Evolutionary conservation across 2,888 invertebrate genomes (phyloP), one percentile per base, ranked within the genome.

Genomic region (Drosophila meridiana): DNA sequence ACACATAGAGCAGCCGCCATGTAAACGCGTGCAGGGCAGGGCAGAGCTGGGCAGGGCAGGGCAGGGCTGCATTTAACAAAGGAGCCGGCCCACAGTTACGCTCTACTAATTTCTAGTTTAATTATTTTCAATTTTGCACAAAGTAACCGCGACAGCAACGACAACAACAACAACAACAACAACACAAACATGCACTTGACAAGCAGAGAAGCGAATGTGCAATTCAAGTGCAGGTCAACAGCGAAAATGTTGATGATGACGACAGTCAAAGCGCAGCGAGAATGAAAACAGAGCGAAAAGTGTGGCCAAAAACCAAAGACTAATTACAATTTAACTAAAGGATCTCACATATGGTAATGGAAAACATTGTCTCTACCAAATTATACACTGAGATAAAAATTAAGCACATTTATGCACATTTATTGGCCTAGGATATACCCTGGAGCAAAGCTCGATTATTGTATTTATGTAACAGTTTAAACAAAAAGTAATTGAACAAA

Each of bases 91-190:
- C 60, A 53, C 59, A 63, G 89, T 83, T 85, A 89, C 87, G 87
- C 87, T 87, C 87, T 87, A 89, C 78, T 87, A 87, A 87, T 89
- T 87, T 80, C 73, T 76, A 76, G 87, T 86, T 88, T 88, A 88
- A 85, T 85, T 85, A 85, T 88, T 85, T 87, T 76, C 71, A 78
- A 85, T 85, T 85, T 85, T 73, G 68, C 77, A 78, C 87, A 87
- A 87, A 87, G 87, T 89, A 84, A 83, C 79, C 81, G 74, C 81
- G 76, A 76, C 73, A 67, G 62, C 71, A 75, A 55, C 20, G 20
- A 20, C 20, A 1, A 20, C 60, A 63, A 70, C 68, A 60, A 58
- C 80, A 53, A 52, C 66, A 59, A 68, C 20, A 8, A 69, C 73
- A 68, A 65, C 72, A 53, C 60, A 63, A 73, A 66, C 77, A 73